phyloP scores from a whole-genome alignment of 23 tunicate genomes.

The Ciona savignyi region DNA sequence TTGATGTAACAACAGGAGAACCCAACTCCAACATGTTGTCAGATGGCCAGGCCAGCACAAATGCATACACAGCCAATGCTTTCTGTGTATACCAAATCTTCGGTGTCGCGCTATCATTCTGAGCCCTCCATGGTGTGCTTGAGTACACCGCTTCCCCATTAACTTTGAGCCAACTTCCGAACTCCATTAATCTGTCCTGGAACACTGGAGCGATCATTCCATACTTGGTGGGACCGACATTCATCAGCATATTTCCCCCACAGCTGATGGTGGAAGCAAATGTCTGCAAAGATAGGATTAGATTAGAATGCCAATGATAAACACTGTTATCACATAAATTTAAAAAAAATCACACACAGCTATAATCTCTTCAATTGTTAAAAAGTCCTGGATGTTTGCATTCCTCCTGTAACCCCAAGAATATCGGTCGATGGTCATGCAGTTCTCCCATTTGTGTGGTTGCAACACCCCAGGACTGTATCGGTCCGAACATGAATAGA shows the following conservation, averaged over 20 bases:
- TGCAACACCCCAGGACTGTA: constrained; percentile 77
- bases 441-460: constrained; percentile 96
- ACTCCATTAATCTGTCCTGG: constrained; percentile 28
- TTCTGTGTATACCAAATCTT: constrained; percentile 18
- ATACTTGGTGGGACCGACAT: constrained; percentile 27
- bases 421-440: constrained; percentile 88
- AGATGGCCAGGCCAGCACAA: neutral
- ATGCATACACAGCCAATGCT: neutral
- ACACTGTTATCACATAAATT: too few species aligned
- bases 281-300: too few species aligned
- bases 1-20: neutral
- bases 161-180: constrained; percentile 34
- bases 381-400: constrained; percentile 72
- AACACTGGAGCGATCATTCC: constrained; percentile 22
- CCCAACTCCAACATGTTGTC: constrained; percentile 7
- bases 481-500: constrained; percentile 58
- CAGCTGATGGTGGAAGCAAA: constrained; percentile 14
- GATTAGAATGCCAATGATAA: too few species aligned
- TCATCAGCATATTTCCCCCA: constrained; percentile 43
- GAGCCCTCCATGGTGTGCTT: constrained; percentile 15
- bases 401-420: constrained; percentile 94
- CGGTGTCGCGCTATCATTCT: constrained; percentile 23
- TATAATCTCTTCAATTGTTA: constrained; percentile 82
- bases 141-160: constrained; percentile 38
- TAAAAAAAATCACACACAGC: neutral